Percentiles rank a stretch among this genome's conserved stretches.
Conservation (phyloP, 2,113 vertebrate species). For the Takifugu bimaculatus region DNA sequence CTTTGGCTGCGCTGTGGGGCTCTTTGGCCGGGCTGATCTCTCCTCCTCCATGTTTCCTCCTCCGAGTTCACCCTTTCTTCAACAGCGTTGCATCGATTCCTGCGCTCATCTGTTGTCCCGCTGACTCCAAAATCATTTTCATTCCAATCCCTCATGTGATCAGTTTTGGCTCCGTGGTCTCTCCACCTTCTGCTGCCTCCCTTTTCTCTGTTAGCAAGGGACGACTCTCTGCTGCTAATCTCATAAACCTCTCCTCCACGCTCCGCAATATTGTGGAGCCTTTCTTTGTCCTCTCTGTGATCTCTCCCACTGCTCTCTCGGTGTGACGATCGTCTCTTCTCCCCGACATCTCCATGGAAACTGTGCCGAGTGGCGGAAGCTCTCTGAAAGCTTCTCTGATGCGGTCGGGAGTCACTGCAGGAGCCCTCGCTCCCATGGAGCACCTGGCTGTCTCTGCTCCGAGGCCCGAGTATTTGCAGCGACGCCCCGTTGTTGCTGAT, state of each 20-base stretch:
- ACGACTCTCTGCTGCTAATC: constrained; percentile 25
- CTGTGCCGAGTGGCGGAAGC: constrained; percentile 60
- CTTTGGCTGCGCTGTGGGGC: constrained; percentile 54
- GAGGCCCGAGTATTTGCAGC: constrained; percentile 46
- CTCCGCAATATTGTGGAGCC: constrained; percentile 14
- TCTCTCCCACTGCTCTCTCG: constrained; percentile 44
- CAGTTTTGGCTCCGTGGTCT: background rate
- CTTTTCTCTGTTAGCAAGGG: constrained; percentile 16
- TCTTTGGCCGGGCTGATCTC: constrained; percentile 29
- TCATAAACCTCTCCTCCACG: constrained; percentile 23
- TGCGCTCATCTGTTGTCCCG: constrained; percentile 38
- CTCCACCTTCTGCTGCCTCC: constrained; percentile 29
- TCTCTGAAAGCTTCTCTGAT: constrained; percentile 61
- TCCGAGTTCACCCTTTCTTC: constrained; percentile 58
- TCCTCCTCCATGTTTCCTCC: constrained; percentile 51
- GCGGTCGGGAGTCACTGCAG: constrained; percentile 43
- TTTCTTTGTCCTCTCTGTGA: constrained; percentile 33
- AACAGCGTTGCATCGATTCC: constrained; percentile 23
- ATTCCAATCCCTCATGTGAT: constrained; percentile 25
- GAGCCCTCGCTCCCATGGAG: constrained; percentile 56
- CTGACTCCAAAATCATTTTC: constrained; percentile 24
- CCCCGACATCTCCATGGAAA: constrained; percentile 67
- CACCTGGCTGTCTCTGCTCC: constrained; percentile 51
- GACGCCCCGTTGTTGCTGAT: constrained; percentile 41
- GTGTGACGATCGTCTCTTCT: constrained; percentile 44